Evolutionary conservation across 2,797 vertebrate species (phyloP), one percentile per base, ranked within the genome.

Genomic region (Rousettus madagascariensis): DNA sequence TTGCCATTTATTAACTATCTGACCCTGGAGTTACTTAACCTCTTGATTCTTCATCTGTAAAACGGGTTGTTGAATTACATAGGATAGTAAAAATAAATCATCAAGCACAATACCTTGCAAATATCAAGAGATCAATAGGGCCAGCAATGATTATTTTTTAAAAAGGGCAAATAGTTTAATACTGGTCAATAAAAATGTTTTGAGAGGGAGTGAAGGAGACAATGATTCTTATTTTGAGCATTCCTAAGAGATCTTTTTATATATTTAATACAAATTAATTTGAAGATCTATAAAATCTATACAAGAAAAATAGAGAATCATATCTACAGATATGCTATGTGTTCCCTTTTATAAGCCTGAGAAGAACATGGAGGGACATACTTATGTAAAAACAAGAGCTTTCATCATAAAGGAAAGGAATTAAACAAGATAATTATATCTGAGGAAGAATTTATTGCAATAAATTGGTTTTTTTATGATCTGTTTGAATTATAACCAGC

Each of bases 41-140:
- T 86, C 53, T 85, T 96, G 55, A 87, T 77, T 86, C 8, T 89
- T 71, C 30, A 91, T 20, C 43, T 93, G n/a, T 87, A 92, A 96
- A 78, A 78, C 38, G 80, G 55, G 72, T 63, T 93, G 15, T 59
- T 36, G 16, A 49, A 77, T 72, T 89, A 79, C 15, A 84, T 0
- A 72, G 22, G 43, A 49, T 7, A 94, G n/a, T 77, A 94, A 95
- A 95, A 28, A 80, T 30, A 85, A 80, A 88, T 20, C 33, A 69
- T 41, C 33, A 93, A 75, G 61, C n/a, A 93, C 5, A 79, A 65
- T 33, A 65, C 33, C 26, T 46, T 72, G n/a, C 19, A 80, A 8
- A 46, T 1, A 53, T 66, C 38, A 85, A 93, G 57, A 68, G 33
- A 9, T 86, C 71, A 69, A 79, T 5, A 74, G 3, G 83, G 9